Conservation (phyloP, 2,113 vertebrate species). For the sheep (Ovis aries) region ARS-UI_Ramb_v3.0 NC_056076.1:43703501-43704000, state of each 20-base stretch:
- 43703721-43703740: conserved; percentile 75
- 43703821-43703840: conserved; percentile 90
- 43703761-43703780: conserved; percentile 84
- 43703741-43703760: conserved; percentile 81
- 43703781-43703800: conserved; percentile 88
- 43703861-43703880: conserved; percentile 92
- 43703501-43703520: conserved; percentile 23
- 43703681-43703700: conserved; percentile 38
- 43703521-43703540: conserved; percentile 22
- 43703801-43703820: conserved; percentile 88
- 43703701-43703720: conserved; percentile 66
- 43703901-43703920: conserved; percentile 90
- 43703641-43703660: neutral
- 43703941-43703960: conserved; percentile 84
- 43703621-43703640: neutral
- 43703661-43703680: neutral
- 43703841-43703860: conserved; percentile 98
- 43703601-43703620: neutral
- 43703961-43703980: conserved; percentile 73
- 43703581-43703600: neutral
- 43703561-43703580: conserved; percentile 16
- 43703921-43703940: conserved; percentile 88
- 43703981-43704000: conserved; percentile 72
- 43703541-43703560: conserved; percentile 31
- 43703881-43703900: conserved; percentile 86